These are phyloP conservation scores for Saguinus midas DNA, from an alignment of 2,113 vertebrate genomes.

Conservation along the genomic window DNA sequence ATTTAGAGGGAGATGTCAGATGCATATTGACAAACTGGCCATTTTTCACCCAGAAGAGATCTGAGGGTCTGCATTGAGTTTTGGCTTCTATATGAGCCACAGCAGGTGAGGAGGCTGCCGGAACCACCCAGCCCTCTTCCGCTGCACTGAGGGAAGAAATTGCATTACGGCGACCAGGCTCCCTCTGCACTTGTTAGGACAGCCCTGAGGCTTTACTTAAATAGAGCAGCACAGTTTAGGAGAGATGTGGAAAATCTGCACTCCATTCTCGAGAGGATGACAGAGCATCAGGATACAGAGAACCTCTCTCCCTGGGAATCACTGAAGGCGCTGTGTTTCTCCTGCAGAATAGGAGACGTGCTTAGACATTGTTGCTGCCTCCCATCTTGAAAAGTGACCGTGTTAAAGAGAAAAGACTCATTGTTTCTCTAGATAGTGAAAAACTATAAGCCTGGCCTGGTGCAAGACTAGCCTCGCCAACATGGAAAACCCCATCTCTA, in stretches of 20 bases:
- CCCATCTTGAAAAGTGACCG: fast-evolving
- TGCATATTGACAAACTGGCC: neutral
- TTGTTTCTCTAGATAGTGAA: neutral
- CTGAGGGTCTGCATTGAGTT: neutral
- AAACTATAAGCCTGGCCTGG: neutral
- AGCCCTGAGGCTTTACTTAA: neutral
- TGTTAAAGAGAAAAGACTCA: neutral
- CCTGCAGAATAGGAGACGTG: neutral
- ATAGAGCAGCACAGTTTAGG: neutral
- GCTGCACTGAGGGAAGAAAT: neutral
- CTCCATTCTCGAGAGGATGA: neutral
- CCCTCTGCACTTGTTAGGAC: fast-evolving
- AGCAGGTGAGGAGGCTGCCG: neutral
- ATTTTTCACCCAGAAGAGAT: neutral
- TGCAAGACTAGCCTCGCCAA: too few species aligned
- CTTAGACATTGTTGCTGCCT: neutral
- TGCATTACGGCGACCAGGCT: neutral
- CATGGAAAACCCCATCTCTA: too few species aligned
- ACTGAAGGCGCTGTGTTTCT: neutral
- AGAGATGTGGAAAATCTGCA: neutral
- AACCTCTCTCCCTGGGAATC: neutral
- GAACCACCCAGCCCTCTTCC: fast-evolving
- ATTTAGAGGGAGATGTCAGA: neutral
- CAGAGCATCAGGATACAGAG: neutral
- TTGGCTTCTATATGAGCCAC: neutral